Evolutionary conservation across 2,888 invertebrate genomes (phyloP), one percentile per base, ranked within the genome.

Genomic region (Spisula solida): DNA sequence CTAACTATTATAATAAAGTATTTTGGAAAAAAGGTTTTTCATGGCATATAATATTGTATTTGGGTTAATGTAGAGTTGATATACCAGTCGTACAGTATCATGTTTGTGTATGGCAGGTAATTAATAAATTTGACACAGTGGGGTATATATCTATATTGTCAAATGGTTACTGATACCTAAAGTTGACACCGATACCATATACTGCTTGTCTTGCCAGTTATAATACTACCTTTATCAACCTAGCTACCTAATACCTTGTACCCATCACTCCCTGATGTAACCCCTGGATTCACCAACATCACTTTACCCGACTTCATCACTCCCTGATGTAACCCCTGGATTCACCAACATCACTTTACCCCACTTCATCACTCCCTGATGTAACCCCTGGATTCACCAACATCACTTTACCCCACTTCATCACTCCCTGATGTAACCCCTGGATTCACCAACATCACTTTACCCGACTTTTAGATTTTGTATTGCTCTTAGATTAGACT

Each of bases 121-220:
- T 75, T 75, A 75, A 75, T 75, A 34, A 34, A 34, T 75, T 34
- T 34, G 31, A 34, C 75, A 34, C 34, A 14, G 34, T 75, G 75
- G 75, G 75, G 75, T 75, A 75, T 75, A 18, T 75, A 75, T 31
- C n/a, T 41, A 31, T 75, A 75, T 75, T 75, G 75, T 75, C 34
- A 75, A 31, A 75, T 34, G 0, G 75, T 10, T 75, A 75, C 25
- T 75, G 75, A 34, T 34, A 75, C 75, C 25, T 25, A 14, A 8
- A 75, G 75, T 75, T 75, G 75, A 75, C 75, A 75, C 16, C 75
- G 14, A 18, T 34, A 31, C 16, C 34, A 14, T 31, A 34, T 75
- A 14, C 25, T 25, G 60, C 25, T 66, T 25, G n/a, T 66, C 60
- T 66, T 66, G 8, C n/a, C 20, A 12, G 8, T 0, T 66, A 66